These are phyloP conservation scores for Digitonthophagus gazella DNA, from an alignment of 2,888 invertebrate genomes.

Conservation along the genomic window DNA sequence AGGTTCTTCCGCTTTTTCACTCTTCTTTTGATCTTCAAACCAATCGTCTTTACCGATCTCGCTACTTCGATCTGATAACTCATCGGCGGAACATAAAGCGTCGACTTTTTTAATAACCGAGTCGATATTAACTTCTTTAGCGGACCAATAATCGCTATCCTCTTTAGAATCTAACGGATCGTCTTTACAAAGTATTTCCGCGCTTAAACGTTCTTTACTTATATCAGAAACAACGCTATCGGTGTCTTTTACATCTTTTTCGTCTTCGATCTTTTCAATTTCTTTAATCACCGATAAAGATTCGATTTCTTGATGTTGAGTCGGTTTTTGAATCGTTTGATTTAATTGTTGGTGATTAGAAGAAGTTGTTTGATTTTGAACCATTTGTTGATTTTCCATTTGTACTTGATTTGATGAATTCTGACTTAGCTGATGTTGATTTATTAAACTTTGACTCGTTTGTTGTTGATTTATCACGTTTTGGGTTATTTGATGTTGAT, in stretches of 20 bases:
- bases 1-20: conserved; percentile 22
- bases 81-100: conserved; percentile 60
- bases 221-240: conserved; percentile 45
- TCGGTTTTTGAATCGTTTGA: no score
- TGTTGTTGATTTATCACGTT: no score
- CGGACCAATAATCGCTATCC: conserved; percentile 75
- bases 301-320: conserved; percentile 35
- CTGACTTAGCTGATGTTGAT: no score
- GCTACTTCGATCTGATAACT: conserved; percentile 48
- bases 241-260: conserved; percentile 42
- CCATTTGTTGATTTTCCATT: no score
- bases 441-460: no score
- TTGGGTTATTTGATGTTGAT: no score
- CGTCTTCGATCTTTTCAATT: conserved; percentile 46
- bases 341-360: no score
- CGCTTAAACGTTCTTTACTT: conserved; percentile 46
- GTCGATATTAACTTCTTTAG: conserved; percentile 76
- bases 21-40: conserved; percentile 24
- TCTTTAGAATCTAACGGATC: conserved; percentile 58
- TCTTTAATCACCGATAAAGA: conserved; percentile 43
- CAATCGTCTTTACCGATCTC: conserved; percentile 29
- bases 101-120: conserved; percentile 79
- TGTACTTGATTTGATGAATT: no score
- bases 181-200: conserved; percentile 49
- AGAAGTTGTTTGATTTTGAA: no score